Conservation (phyloP, 2,113 vertebrate species). For the Microcebus lehilahytsara region DNA sequence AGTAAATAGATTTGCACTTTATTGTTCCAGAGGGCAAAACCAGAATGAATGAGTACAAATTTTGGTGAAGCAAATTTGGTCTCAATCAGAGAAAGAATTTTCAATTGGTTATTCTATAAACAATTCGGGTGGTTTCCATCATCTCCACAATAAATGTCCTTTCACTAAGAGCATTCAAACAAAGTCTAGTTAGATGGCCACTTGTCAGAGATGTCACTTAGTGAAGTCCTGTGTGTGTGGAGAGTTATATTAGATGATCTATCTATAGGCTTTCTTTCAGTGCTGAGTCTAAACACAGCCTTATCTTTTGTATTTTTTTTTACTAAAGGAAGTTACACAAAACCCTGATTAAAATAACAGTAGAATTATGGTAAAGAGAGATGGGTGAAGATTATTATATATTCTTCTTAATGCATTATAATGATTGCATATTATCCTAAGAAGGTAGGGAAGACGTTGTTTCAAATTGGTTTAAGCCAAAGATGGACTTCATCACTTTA, state of each 20-base stretch:
- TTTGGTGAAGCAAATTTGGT: not conserved
- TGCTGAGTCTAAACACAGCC: not conserved
- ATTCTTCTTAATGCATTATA: not conserved
- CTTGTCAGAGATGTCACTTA: not conserved
- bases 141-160: not conserved
- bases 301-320: not conserved
- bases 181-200: not conserved
- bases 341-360: not conserved
- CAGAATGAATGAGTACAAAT: not conserved
- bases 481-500: slow-evolving; percentile 5
- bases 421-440: not conserved
- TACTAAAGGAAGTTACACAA: not conserved
- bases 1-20: not conserved
- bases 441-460: not conserved
- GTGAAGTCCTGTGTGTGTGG: not conserved
- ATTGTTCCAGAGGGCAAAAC: not conserved
- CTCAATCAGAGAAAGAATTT: not conserved
- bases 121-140: not conserved
- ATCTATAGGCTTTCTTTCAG: not conserved
- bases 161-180: not conserved
- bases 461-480: not conserved
- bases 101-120: not conserved
- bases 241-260: not conserved
- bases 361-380: not conserved
- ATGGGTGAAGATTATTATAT: not conserved